Base-by-base conservation (phyloP, 2,113 vertebrate genomes). In the Muntiacus reevesi region DNA sequence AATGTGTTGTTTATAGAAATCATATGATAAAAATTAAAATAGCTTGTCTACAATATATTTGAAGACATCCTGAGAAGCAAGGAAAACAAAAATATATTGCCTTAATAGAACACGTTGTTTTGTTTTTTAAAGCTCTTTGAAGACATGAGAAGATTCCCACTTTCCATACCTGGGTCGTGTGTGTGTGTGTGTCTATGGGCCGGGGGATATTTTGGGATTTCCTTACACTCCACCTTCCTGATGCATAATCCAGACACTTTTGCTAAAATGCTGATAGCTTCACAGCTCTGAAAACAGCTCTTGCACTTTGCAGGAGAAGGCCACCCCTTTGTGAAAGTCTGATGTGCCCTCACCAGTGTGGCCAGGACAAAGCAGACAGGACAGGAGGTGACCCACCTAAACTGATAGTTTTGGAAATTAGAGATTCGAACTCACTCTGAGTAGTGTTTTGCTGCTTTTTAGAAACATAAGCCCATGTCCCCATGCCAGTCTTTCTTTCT, bases 251-350 rank as follows among this genome's bases (percentile, higher is more conserved):
- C 33, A 40, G 28, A 67, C 7, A 17, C 79, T 54, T 83, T 36
- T 57, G 74, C 86, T 60, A 81, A 78, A 10, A 83, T 1, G 33
- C 79, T 67, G 59, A 78, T 10, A 62, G 85, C 62, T 30, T 94
- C 81, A 45, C 40, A 78, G 86, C 25, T 88, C 59, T 62, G 45
- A 89, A 82, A 87, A 55, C 62, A 62, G 84, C 30, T 85, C 47
- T 16, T 23, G 9, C 5, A 50, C 3, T 83, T 36, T 89, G 78
- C 47, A 40, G 83, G 67, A n/a, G 81, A 47, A 86, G n/a, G 5
- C 27, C 6, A 15, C 15, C 86, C 10, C 52, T 25, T 50, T 50
- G 87, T 23, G 43, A 43, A 55, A 40, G 25, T 43, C 76, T 33
- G 60, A 36, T 6, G 11, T 81, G 54, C 52, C 59, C n/a, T 83